These are phyloP conservation scores for Tetheella fluctuosa DNA, from an alignment of 2,888 invertebrate species.

Conservation along the genomic window DNA sequence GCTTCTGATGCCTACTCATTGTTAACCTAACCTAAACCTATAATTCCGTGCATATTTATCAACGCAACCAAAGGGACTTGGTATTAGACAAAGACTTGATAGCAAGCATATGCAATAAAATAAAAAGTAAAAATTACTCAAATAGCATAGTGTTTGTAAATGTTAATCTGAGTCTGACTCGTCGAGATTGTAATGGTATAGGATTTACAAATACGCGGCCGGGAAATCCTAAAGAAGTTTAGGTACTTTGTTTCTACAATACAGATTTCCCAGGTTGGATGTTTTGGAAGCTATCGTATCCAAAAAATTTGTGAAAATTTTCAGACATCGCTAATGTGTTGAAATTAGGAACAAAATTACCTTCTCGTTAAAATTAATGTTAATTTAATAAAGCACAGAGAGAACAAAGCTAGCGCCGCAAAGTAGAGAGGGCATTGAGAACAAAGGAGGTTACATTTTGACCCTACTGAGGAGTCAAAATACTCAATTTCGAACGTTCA, in stretches of 20 bases:
- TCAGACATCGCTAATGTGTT: neutral
- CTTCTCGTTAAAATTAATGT: slow-evolving; percentile 3
- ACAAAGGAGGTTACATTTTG: slow-evolving; percentile 37
- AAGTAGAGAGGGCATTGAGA: slow-evolving; percentile 27
- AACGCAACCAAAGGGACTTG: neutral
- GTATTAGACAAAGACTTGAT: neutral
- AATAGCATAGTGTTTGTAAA: too few relatives aligned
- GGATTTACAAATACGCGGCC: too few relatives aligned
- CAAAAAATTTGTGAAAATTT: neutral
- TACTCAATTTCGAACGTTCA: slow-evolving; percentile 12
- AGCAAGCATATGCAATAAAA: neutral
- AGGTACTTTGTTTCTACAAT: neutral
- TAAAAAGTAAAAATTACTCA: too few relatives aligned
- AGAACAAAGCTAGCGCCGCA: slow-evolving; percentile 7
- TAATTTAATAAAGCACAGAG: slow-evolving; percentile 1
- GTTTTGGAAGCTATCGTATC: neutral
- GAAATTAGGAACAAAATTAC: neutral
- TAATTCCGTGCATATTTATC: neutral
- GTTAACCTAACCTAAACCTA: neutral
- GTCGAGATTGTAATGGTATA: too few relatives aligned
- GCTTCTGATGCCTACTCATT: neutral
- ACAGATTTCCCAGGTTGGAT: neutral
- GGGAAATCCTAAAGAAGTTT: neutral
- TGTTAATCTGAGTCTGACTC: too few relatives aligned
- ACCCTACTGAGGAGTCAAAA: slow-evolving; percentile 19